Conservation (phyloP, 2,113 vertebrate species). For the Ciconia boyciana region DNA sequence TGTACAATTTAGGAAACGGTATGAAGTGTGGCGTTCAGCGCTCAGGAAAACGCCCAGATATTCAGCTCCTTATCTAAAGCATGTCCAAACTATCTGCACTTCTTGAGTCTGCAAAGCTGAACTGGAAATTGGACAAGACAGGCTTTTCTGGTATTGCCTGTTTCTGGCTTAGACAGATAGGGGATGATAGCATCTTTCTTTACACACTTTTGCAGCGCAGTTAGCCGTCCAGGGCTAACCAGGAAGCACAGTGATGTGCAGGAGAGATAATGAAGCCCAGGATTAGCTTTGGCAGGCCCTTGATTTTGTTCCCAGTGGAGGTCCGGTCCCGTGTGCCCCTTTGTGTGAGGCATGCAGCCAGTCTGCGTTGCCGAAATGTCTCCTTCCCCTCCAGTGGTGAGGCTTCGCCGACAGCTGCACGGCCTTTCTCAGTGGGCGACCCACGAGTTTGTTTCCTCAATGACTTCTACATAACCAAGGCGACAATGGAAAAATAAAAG, state of each 20-base stretch:
- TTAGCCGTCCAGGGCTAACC: not conserved
- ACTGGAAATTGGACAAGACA: constrained; percentile 62
- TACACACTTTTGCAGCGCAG: not conserved
- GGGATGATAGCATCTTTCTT: constrained; percentile 55
- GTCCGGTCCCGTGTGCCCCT: not conserved
- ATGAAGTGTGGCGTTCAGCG: not conserved
- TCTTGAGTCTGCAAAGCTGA: constrained; percentile 57
- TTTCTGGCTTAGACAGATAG: constrained; percentile 63
- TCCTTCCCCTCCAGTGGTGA: not conserved
- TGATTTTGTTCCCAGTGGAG: not conserved
- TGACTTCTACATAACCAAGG: not conserved
- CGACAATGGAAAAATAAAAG: not conserved
- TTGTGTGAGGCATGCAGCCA: not conserved
- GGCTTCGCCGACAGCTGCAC: rapidly evolving
- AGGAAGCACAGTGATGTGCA: constrained; percentile 4
- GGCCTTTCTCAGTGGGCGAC: not conserved
- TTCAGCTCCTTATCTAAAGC: constrained; percentile 62
- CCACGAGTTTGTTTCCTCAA: not conserved
- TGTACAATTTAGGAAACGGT: constrained; percentile 32
- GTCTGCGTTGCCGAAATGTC: not conserved
- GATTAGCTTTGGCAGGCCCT: not conserved
- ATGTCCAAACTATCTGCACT: constrained; percentile 60
- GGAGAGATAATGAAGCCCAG: not conserved
- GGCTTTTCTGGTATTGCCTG: constrained; percentile 57
- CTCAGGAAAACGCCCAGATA: constrained; percentile 43